Evolutionary conservation across 2,888 invertebrate species (phyloP), one percentile per base, ranked within the genome.

Genomic region (Drosophila gaucha): DNA sequence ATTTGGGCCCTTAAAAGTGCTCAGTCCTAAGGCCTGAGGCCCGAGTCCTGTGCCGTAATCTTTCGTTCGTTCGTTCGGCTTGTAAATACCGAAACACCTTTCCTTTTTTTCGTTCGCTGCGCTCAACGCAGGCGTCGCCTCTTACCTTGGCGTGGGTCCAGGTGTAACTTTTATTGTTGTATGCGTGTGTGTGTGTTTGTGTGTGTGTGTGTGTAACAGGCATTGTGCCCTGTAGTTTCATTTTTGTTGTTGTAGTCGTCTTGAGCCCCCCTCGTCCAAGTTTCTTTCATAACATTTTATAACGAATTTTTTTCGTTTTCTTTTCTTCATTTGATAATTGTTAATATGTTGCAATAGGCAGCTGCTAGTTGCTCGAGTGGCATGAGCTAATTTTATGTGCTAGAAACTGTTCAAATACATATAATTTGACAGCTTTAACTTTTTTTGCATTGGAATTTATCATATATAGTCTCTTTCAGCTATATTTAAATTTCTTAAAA

Each of bases 41-140:
- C 44, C 6, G 44, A 28, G 70, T 55, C 64, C 70, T 79, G 80
- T 74, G 50, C 46, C 63, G 72, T 63, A 59, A 67, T 72, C 73
- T 72, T 70, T 56, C 59, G 56, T 44, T 36, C 49, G 63, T 31
- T 51, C 43, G 70, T n/a, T n/a, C n/a, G n/a, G n/a, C 49, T 58
- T 77, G 66, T 82, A 75, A 76, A 78, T 74, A 67, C 57, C 69
- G 80, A 82, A 80, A 86, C 86, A 80, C 86, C 86, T 80, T 80
- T 86, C 20, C 39, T 72, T 77, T 67, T 67, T 39, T 31, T 22
- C 10, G n/a, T 22, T 18, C 5, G 1, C 6, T 3, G 12, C 49
- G 18, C n/a, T n/a, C n/a, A n/a, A 18, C 24, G 54, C 63, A 50
- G 70, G 46, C 67, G 70, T 57, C 58, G 60, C 63, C 58, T 31